phyloP scores from a whole-genome alignment of 2,797 vertebrate genomes.

The Miichthys miiuy region DNA sequence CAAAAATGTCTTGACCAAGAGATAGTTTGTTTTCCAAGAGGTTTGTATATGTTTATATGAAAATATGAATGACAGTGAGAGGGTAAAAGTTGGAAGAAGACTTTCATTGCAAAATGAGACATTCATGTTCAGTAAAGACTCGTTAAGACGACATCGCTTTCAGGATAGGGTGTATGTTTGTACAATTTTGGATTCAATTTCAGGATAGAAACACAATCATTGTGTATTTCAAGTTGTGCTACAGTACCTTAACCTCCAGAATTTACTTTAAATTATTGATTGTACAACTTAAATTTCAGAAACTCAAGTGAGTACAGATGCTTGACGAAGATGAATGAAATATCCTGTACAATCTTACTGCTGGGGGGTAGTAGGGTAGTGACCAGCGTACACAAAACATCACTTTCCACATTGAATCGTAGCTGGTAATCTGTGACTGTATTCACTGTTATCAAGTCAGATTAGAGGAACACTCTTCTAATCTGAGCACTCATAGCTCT shows the following conservation, averaged over 20 bases:
- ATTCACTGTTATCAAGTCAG: not conserved
- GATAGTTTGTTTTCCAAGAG: not conserved
- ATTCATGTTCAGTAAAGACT: not conserved
- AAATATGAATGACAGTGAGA: not conserved
- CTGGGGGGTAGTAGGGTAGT: not conserved
- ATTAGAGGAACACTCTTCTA: conserved; percentile 9
- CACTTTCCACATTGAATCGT: conserved; percentile 26
- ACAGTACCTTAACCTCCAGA: conserved; percentile 12
- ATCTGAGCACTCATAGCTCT: conserved; percentile 22
- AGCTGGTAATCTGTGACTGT: conserved; percentile 8
- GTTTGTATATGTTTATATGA: not conserved
- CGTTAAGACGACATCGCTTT: not conserved
- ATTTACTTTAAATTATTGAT: not conserved
- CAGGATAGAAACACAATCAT: conserved; percentile 14
- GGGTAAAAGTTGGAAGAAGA: not conserved
- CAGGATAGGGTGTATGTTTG: not conserved
- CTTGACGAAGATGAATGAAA: conserved; percentile 13
- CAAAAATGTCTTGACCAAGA: not conserved
- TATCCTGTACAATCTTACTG: conserved; percentile 20
- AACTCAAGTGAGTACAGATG: not conserved
- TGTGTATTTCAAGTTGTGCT: conserved; percentile 18
- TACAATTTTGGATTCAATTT: not conserved
- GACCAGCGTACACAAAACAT: conserved; percentile 15
- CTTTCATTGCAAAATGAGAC: conserved; percentile 28
- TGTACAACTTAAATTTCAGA: conserved; percentile 3